A percentile compares a stretch with the other conserved stretches of the same genome.
phyloP scores from a whole-genome alignment of 2,113 vertebrate species.

The Indri indri region DNA sequence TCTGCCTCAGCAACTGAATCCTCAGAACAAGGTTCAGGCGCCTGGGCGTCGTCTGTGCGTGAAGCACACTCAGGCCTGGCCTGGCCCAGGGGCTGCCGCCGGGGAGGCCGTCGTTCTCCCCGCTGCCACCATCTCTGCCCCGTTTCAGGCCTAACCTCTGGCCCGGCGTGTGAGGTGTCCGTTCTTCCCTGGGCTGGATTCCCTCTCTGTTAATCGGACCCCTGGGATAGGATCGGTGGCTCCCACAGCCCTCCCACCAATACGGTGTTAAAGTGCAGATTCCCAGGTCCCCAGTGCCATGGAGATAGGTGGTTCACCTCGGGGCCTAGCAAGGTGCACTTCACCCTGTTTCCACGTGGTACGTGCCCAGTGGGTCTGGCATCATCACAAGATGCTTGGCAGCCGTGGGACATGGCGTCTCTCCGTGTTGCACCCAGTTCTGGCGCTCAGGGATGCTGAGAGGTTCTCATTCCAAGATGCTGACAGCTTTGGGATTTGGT shows the following conservation, averaged over 20 bases:
- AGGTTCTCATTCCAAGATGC: no score
- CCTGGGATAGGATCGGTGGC: accelerated
- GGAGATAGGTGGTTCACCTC: neutral
- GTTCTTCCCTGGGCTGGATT: no score
- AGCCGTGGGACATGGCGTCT: neutral
- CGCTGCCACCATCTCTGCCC: neutral
- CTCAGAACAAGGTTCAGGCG: accelerated
- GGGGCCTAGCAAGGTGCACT: neutral
- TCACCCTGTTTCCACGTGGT: neutral
- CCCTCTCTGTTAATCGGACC: neutral
- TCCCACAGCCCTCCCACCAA: no score
- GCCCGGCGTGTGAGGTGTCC: accelerated
- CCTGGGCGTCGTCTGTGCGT: accelerated
- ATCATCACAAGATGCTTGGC: accelerated
- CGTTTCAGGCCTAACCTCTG: no score
- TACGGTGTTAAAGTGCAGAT: neutral
- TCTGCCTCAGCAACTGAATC: neutral
- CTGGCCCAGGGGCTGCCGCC: neutral
- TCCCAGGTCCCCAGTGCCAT: neutral
- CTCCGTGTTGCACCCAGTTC: no score
- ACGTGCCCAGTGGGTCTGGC: neutral
- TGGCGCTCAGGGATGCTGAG: no score
- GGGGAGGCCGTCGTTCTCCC: no score
- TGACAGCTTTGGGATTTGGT: no score
- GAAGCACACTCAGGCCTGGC: neutral